Evolutionary conservation across 2,888 invertebrate species (phyloP), one percentile per base, ranked within the genome.

Genomic region (Cistogaster globosa): DNA sequence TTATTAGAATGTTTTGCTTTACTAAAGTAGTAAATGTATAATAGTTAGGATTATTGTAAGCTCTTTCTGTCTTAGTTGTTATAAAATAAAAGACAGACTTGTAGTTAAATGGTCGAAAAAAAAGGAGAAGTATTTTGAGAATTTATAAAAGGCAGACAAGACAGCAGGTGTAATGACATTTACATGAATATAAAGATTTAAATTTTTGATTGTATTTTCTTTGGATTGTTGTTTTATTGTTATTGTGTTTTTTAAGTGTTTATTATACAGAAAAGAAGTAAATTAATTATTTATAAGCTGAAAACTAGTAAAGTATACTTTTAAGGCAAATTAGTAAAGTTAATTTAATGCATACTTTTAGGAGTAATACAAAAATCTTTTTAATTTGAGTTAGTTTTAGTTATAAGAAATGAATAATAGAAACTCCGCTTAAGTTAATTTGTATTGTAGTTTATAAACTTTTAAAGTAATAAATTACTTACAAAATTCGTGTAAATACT

Each of bases 151-250:
- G 58, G 2, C 85, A 82, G 78, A 82, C 78, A 85, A 32, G 32
- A 32, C 32, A 32, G 32, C 32, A 32, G 82, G 82, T 82, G 74
- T 82, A 81, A 85, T 85, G 82, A 82, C 81, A 85, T 78, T 71
- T 69, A 83, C 68, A 79, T 69, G 68, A 63, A 79, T 68, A 79
- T 79, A 74, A 83, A 65, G 68, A 79, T 78, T 83, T 68, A 60
- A 48, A 62, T 22, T 74, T 74, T 42, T 62, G n/a, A 55, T 22
- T 20, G n/a, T 22, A 18, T 32, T 22, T 62, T 63, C 16, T 60
- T 32, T 22, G 26, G 53, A 63, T 82, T 57, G 26, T 22, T 45
- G n/a, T 57, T n/a, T 26, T 11, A 16, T 7, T 42, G 42, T 1
- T 42, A 42, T 42, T 42, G 42, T 12, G 11, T 42, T 7, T 42